Conservation (phyloP, 1,140 invertebrate species). For the Pseudomyrmex pallidus region DNA sequence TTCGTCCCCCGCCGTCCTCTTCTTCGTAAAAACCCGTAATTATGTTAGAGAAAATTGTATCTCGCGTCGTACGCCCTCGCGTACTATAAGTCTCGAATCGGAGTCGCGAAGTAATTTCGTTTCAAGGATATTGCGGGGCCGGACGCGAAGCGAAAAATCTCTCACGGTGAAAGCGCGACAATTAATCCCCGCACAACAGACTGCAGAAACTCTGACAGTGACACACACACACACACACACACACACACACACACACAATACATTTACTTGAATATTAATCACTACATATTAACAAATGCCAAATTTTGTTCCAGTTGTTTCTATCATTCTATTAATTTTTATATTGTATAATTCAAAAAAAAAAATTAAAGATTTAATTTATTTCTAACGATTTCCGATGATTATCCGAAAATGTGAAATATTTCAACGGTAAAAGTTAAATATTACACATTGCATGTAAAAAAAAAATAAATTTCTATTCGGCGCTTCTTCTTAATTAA, state of each 20-base stretch:
- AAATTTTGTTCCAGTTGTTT: too few species aligned
- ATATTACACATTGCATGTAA: too few species aligned
- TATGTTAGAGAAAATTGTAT: conserved; percentile 54
- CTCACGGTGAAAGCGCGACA: conserved; percentile 48
- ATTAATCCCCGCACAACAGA: not conserved
- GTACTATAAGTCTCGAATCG: conserved; percentile 45
- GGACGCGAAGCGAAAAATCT: not conserved
- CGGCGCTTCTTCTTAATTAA: too few species aligned
- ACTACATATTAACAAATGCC: not conserved
- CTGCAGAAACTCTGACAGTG: conserved; percentile 8
- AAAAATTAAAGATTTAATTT: too few species aligned
- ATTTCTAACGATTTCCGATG: too few species aligned
- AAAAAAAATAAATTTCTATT: too few species aligned
- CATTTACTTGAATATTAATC: not conserved
- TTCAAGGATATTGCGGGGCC: conserved; percentile 33
- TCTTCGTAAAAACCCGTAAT: conserved; percentile 39
- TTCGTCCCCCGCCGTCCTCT: not conserved
- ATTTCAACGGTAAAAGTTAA: too few species aligned
- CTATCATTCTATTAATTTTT: too few species aligned
- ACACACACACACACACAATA: not conserved
- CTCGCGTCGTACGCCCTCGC: conserved; percentile 11
- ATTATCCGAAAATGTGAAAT: too few species aligned
- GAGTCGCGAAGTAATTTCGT: conserved; percentile 10
- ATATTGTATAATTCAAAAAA: too few species aligned
- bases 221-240: not conserved